phyloP scores from a whole-genome alignment of 2,888 invertebrate species.

The Andrena praecox region DNA sequence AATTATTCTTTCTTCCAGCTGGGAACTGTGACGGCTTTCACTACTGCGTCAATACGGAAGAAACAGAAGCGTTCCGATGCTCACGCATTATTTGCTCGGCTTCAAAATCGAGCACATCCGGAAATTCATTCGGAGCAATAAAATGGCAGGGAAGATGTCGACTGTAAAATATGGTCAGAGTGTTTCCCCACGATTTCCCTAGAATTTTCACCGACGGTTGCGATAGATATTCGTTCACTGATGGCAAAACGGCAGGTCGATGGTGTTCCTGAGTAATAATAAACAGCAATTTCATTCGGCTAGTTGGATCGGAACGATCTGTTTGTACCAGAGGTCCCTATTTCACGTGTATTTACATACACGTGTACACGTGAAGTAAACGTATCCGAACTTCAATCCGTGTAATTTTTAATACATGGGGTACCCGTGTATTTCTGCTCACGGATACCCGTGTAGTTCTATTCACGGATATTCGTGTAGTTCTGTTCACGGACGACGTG shows the following conservation, averaged over 20 bases:
- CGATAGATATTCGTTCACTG: neutral
- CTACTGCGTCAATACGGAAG: too few relatives aligned
- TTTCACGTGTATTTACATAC: too few relatives aligned
- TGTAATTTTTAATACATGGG: too few relatives aligned
- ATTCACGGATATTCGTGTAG: too few relatives aligned
- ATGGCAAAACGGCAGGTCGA: neutral
- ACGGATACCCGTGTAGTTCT: too few relatives aligned
- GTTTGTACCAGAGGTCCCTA: too few relatives aligned
- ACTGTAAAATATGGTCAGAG: neutral
- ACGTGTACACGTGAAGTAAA: too few relatives aligned
- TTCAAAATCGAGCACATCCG: neutral
- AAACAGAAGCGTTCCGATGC: neutral
- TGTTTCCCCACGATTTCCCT: slow-evolving; percentile 1
- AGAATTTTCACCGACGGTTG: slow-evolving; percentile 6
- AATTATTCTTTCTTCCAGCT: neutral
- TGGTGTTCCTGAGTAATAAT: slow-evolving; percentile 6
- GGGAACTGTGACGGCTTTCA: neutral
- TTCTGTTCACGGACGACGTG: too few relatives aligned
- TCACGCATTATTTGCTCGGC: neutral
- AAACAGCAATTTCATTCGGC: neutral
- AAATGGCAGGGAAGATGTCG: neutral
- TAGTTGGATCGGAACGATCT: too few relatives aligned
- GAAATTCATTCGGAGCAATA: slow-evolving; percentile 1
- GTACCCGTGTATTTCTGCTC: too few relatives aligned
- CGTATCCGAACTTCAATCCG: too few relatives aligned